Percentiles rank a stretch among this genome's conserved stretches.
phyloP scores from a whole-genome alignment of 2,113 vertebrate species.

The Larimichthys crocea region DNA sequence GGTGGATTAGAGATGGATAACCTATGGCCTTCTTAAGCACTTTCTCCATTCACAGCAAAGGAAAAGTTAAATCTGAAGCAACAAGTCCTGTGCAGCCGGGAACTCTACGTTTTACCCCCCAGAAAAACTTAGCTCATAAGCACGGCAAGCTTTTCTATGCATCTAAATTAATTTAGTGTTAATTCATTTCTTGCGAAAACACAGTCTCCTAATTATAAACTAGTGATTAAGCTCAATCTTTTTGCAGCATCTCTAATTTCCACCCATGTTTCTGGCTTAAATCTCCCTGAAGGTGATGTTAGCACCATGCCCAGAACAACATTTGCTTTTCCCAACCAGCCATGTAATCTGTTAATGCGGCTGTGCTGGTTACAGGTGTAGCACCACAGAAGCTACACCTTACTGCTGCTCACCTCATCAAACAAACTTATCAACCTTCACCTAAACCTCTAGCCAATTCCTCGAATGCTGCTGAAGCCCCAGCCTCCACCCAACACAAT shows the following conservation, averaged over 20 bases:
- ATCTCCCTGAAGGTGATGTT: slow-evolving; percentile 46
- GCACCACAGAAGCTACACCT: slow-evolving; percentile 7
- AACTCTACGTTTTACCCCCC: neutral
- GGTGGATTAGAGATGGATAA: slow-evolving; percentile 67
- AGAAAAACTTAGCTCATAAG: neutral
- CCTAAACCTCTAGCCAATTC: slow-evolving; percentile 24
- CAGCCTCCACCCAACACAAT: slow-evolving; percentile 44
- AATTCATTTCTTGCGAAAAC: slow-evolving; percentile 22
- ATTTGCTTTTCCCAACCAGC: slow-evolving; percentile 63
- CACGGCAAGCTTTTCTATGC: neutral
- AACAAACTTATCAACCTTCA: slow-evolving; percentile 49
- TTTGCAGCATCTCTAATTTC: slow-evolving; percentile 38
- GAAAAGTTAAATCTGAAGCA: slow-evolving; percentile 34
- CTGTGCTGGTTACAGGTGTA: slow-evolving; percentile 51
- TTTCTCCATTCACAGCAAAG: slow-evolving; percentile 38
- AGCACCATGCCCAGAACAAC: slow-evolving; percentile 57
- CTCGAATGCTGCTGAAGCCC: slow-evolving; percentile 6
- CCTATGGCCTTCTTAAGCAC: slow-evolving; percentile 61
- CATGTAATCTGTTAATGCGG: slow-evolving; percentile 57
- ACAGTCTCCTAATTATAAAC: slow-evolving; percentile 23
- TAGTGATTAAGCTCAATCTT: slow-evolving; percentile 10
- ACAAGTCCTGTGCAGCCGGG: neutral
- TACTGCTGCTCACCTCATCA: slow-evolving; percentile 8
- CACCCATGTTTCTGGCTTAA: slow-evolving; percentile 32
- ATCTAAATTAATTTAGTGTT: neutral